phyloP scores from a whole-genome alignment of 2,113 vertebrate species.

The Coptodon bakossiorum region DNA sequence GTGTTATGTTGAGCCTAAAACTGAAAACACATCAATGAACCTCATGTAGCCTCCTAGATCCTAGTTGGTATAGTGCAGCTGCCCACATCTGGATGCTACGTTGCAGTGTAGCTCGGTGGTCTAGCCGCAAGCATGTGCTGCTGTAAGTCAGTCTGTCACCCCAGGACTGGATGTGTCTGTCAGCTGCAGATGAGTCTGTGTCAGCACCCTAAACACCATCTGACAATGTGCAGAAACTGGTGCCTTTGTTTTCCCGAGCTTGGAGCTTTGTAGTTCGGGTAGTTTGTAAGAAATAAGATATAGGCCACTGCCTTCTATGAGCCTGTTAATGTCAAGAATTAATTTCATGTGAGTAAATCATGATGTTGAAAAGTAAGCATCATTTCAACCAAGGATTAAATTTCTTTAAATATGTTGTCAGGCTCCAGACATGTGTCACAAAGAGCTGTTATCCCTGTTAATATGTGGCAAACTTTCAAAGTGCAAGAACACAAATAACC shows the following conservation, averaged over 20 bases:
- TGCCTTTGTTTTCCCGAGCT: neutral
- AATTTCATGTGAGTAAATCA: neutral
- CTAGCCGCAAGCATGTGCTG: neutral
- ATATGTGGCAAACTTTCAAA: neutral
- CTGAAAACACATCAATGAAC: neutral
- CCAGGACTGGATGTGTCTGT: neutral
- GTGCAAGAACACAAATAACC: neutral
- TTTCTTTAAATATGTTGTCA: neutral
- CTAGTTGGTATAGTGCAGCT: neutral
- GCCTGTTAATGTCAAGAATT: neutral
- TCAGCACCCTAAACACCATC: neutral
- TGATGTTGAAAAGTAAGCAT: neutral
- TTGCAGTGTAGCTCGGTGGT: neutral
- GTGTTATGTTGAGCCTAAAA: neutral
- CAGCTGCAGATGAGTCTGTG: neutral
- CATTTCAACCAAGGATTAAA: neutral
- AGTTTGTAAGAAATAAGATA: neutral
- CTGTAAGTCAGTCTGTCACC: neutral
- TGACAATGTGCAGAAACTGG: neutral
- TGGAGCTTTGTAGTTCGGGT: neutral
- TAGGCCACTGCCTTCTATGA: neutral
- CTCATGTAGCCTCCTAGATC: neutral
- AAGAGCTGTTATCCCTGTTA: neutral
- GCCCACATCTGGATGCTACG: neutral
- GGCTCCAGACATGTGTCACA: neutral